These are phyloP conservation scores for Heliconius charithonia DNA, from an alignment of 2,888 invertebrate genomes.

Conservation along the genomic window DNA sequence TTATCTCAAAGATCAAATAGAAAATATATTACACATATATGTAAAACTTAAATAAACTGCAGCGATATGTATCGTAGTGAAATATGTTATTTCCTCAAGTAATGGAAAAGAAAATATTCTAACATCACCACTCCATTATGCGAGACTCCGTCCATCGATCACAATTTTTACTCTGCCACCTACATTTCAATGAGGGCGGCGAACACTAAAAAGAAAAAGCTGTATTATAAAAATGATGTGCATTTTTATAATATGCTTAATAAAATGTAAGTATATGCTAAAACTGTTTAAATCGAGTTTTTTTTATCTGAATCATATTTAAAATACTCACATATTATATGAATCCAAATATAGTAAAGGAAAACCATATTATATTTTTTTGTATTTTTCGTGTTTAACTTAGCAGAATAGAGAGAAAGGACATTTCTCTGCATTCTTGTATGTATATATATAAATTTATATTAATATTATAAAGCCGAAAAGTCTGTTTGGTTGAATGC, in stretches of 20 bases:
- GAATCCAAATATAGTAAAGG: no score
- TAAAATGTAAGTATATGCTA: neutral
- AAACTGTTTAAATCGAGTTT: neutral
- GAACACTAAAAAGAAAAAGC: slow-evolving; percentile 5
- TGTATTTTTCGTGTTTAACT: no score
- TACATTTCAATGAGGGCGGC: slow-evolving; percentile 34
- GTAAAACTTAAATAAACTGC: slow-evolving; percentile 15
- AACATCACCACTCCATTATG: slow-evolving; percentile 38
- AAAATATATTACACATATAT: neutral
- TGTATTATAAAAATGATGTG: neutral
- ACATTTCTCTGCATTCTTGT: no score
- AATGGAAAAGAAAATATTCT: slow-evolving; percentile 35
- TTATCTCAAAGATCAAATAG: no score
- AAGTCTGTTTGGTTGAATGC: no score
- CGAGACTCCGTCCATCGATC: slow-evolving; percentile 36
- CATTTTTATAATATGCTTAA: neutral
- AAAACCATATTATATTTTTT: no score
- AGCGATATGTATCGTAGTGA: slow-evolving; percentile 10
- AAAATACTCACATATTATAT: no score
- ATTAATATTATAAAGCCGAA: no score
- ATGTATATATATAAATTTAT: no score
- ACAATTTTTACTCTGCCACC: slow-evolving; percentile 41
- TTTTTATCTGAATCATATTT: neutral
- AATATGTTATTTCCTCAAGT: slow-evolving; percentile 24
- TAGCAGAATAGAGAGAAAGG: no score